Percentiles rank a stretch among this genome's conserved stretches.
Evolutionary conservation across 2,888 invertebrate species (phyloP).

Genomic region (Diaprepes abbreviatus): DNA sequence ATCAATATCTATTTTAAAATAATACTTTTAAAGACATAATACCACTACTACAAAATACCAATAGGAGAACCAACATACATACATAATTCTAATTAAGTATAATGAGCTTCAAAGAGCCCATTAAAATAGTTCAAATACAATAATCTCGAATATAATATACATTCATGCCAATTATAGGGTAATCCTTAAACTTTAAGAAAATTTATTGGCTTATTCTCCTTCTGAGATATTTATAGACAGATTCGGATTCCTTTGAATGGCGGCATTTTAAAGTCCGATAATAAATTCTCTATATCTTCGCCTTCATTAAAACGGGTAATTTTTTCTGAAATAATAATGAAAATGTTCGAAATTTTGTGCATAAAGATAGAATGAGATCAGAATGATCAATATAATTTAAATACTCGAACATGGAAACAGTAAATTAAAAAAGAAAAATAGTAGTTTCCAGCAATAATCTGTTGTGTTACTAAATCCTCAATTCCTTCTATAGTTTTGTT

Average conservation of each 20-base stretch:
- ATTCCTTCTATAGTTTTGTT: too few species aligned
- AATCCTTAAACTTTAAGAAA: slow-evolving; percentile 25
- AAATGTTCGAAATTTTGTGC: too few species aligned
- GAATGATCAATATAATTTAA: too few species aligned
- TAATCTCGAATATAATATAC: slow-evolving; percentile 29
- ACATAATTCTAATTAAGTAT: background rate
- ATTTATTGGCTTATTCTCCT: slow-evolving; percentile 39
- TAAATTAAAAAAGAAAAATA: too few species aligned
- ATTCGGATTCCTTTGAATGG: slow-evolving; percentile 30
- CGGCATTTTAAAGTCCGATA: background rate
- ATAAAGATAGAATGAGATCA: too few species aligned
- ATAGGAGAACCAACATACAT: background rate
- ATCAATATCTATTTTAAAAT: too few species aligned
- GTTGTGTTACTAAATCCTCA: too few species aligned
- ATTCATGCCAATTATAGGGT: slow-evolving; percentile 34
- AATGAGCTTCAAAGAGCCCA: slow-evolving; percentile 32
- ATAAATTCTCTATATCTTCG: background rate
- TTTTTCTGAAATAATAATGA: too few species aligned
- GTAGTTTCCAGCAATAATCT: too few species aligned
- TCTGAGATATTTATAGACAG: slow-evolving; percentile 43
- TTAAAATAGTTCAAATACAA: slow-evolving; percentile 41
- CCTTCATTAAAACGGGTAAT: background rate
- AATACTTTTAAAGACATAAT: too few species aligned
- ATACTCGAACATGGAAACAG: too few species aligned
- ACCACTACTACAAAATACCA: background rate